Conservation (phyloP, 2,888 invertebrate species). For the Chymomyza fuscimana region DNA sequence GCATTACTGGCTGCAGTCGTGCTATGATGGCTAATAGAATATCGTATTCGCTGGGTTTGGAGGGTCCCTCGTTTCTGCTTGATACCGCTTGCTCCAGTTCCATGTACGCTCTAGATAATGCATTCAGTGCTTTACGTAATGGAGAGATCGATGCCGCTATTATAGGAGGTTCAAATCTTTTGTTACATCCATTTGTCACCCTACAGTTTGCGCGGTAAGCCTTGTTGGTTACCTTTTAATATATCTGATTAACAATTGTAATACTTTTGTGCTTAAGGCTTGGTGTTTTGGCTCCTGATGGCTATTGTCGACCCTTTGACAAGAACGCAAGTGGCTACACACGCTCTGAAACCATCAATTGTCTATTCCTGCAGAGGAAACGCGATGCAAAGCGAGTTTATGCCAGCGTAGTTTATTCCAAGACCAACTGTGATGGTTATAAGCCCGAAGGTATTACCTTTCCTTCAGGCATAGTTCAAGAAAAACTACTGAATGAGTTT, state of each 20-base stretch:
- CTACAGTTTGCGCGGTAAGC: constrained; percentile 89
- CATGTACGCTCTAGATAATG: constrained; percentile 91
- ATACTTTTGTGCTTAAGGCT: constrained; percentile 79
- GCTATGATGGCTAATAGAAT: constrained; percentile 96
- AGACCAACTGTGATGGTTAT: constrained; percentile 90
- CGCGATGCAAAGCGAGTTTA: constrained; percentile 85
- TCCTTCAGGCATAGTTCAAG: constrained; percentile 84
- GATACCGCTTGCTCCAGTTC: constrained; percentile 98
- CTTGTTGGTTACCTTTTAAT: constrained; percentile 80
- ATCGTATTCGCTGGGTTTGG: constrained; percentile 92
- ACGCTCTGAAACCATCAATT: constrained; percentile 89
- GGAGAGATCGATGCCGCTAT: constrained; percentile 94
- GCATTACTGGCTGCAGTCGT: constrained; percentile 87
- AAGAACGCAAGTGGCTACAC: constrained; percentile 90
- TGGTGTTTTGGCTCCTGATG: constrained; percentile 90
- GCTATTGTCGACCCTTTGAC: constrained; percentile 95
- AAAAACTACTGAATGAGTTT: constrained; percentile 83
- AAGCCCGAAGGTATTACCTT: constrained; percentile 86
- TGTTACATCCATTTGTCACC: constrained; percentile 92
- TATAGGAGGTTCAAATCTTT: constrained; percentile 92
- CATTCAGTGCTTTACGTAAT: constrained; percentile 86
- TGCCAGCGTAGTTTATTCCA: constrained; percentile 87
- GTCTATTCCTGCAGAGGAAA: constrained; percentile 86
- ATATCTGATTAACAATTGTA: constrained; percentile 61
- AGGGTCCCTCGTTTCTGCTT: constrained; percentile 92